Evolutionary conservation across 2,113 vertebrate species (phyloP), one percentile per base, ranked within the genome.

Genomic region (Ceyx cyanopectus): DNA sequence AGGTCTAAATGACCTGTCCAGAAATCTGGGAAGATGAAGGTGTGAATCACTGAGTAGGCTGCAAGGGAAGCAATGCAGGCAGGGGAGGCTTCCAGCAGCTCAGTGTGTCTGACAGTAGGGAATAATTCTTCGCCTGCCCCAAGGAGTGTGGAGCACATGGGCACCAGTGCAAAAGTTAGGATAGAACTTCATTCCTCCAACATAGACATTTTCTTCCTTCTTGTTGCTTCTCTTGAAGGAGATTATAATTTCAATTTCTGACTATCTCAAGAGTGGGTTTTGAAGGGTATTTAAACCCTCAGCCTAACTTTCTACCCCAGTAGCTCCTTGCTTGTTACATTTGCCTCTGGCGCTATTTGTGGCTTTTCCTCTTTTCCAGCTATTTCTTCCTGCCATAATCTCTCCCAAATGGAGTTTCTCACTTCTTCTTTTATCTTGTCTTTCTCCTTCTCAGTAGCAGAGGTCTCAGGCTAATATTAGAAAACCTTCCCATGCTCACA

Each of bases 221-320:
- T 57, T 68, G 40, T 70, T 85, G 37, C 73, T 70, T 57, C 48
- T 87, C 37, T 60, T 29, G 63, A 74, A 90, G 61, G 9, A 83
- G 80, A 85, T 91, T 91, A 83, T 62, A 60, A 40, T 70, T 91
- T 80, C 79, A 56, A 62, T 93, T 95, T 81, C 50, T 57, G 63
- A 46, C 56, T 86, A 14, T 90, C 69, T 89, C 32, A 61, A 81
- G 53, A 40, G 65, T 81, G 26, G 20, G 15, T 88, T 89, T 91
- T 73, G 66, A 90, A 89, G 62, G 12, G 5, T 63, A 11, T 81
- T 86, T 90, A 84, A 89, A 72, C 32, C 45, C 78, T 29, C 57
- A 76, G 72, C 48, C 50, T 29, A 84, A 53, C 40, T 69, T 74
- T 27, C 18, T 68, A 54, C 15, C 15, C 32, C 32, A 51, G 60